Evolutionary conservation across 2,797 vertebrate species (phyloP).

Genomic region (Trachurus trachurus): DNA sequence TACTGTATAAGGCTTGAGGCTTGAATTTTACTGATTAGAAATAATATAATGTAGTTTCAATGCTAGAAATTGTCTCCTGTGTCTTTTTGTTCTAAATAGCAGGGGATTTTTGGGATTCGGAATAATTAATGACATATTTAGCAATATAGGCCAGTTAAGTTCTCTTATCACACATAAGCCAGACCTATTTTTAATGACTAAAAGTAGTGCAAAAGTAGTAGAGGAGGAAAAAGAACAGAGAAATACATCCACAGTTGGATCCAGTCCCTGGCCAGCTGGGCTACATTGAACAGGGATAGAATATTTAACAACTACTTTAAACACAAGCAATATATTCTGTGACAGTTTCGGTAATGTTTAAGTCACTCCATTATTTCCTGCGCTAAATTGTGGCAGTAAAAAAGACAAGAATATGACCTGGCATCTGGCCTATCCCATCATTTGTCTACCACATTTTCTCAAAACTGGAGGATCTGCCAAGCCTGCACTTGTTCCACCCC

Average conservation of each 20-base stretch:
- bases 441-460: neutral
- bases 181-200: constrained; percentile 16
- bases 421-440: neutral
- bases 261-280: neutral
- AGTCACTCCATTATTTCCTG: neutral
- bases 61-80: neutral
- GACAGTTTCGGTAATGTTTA: too few relatives aligned
- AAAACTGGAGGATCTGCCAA: neutral
- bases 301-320: neutral
- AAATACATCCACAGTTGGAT: constrained; percentile 1
- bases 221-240: neutral
- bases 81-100: neutral
- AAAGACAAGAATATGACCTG: neutral
- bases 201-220: constrained; percentile 1
- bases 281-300: neutral
- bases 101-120: neutral
- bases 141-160: neutral
- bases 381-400: neutral
- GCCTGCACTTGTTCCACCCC: constrained; percentile 11
- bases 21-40: too few relatives aligned
- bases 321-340: neutral
- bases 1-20: neutral
- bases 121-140: neutral
- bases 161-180: constrained; percentile 3
- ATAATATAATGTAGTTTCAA: neutral